Conservation (phyloP, 2,888 invertebrate genomes). For the Drosophila borborema region DNA sequence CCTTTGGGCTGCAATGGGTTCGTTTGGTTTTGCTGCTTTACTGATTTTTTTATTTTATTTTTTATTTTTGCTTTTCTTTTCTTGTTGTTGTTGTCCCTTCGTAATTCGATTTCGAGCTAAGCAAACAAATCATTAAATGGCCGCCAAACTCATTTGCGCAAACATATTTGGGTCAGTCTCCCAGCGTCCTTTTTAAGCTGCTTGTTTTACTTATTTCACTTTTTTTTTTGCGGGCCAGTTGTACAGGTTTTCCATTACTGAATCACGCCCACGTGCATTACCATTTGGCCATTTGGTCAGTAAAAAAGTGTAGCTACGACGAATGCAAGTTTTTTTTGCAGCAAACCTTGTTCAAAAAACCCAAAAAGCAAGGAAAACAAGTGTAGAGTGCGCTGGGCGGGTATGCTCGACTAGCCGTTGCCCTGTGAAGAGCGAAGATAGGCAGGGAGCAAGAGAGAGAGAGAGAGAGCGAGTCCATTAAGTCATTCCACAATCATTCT, state of each 20-base stretch:
- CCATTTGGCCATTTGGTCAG: background rate
- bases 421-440: background rate
- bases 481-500: background rate
- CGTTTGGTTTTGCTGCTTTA: conserved; percentile 9
- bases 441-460: background rate
- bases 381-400: background rate
- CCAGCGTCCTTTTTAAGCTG: conserved; percentile 2
- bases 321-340: background rate
- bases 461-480: no score
- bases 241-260: conserved; percentile 43
- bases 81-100: conserved; percentile 12
- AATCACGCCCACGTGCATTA: conserved; percentile 6
- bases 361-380: background rate
- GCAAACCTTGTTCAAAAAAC: background rate
- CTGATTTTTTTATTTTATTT: background rate
- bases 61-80: no score
- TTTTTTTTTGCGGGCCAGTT: background rate
- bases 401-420: background rate
- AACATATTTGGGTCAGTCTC: conserved; percentile 65
- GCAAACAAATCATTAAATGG: conserved; percentile 76
- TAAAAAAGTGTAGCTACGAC: background rate
- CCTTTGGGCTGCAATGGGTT: background rate
- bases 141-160: conserved; percentile 65
- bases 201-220: background rate
- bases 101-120: conserved; percentile 69